Conservation (phyloP, 1,140 invertebrate species). For the Drosophila nasuta region DNA sequence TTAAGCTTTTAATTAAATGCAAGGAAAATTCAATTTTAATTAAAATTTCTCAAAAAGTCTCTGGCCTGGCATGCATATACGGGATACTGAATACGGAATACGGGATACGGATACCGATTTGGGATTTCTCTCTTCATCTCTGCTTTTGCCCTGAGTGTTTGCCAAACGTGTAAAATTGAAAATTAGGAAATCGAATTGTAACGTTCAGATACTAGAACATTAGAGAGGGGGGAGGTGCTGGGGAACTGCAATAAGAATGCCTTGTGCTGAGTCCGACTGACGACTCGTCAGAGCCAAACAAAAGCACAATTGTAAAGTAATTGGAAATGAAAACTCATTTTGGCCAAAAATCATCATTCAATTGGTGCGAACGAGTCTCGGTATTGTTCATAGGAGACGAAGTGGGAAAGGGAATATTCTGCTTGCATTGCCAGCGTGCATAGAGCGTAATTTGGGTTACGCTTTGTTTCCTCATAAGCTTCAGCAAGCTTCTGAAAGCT, state of each 20-base stretch:
- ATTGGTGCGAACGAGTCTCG: background rate
- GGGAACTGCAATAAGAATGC: slow-evolving; percentile 11
- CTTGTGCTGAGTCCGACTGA: background rate
- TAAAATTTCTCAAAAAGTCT: slow-evolving; percentile 79
- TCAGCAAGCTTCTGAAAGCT: slow-evolving; percentile 1
- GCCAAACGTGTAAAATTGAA: slow-evolving; percentile 83
- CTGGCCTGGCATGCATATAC: slow-evolving; percentile 63
- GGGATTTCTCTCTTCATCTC: slow-evolving; percentile 23
- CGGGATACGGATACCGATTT: slow-evolving; percentile 34
- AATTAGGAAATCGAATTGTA: slow-evolving; percentile 82
- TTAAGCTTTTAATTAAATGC: slow-evolving; percentile 83
- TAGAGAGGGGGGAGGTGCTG: background rate
- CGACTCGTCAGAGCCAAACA: slow-evolving; percentile 46
- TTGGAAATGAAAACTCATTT: slow-evolving; percentile 82
- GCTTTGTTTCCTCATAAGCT: slow-evolving; percentile 12
- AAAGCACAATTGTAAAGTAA: slow-evolving; percentile 80
- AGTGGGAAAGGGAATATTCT: background rate
- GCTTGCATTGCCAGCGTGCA: slow-evolving; percentile 1
- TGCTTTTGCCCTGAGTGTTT: slow-evolving; percentile 56
- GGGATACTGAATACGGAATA: slow-evolving; percentile 35
- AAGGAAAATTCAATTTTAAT: slow-evolving; percentile 83
- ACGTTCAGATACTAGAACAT: slow-evolving; percentile 31
- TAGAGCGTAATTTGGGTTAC: slow-evolving; percentile 38
- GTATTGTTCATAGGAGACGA: background rate
- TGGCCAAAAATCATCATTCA: slow-evolving; percentile 48